Evolutionary conservation across 2,797 vertebrate species (phyloP), one percentile per base, ranked within the genome.

Genomic region (Cheirogaleus major): DNA sequence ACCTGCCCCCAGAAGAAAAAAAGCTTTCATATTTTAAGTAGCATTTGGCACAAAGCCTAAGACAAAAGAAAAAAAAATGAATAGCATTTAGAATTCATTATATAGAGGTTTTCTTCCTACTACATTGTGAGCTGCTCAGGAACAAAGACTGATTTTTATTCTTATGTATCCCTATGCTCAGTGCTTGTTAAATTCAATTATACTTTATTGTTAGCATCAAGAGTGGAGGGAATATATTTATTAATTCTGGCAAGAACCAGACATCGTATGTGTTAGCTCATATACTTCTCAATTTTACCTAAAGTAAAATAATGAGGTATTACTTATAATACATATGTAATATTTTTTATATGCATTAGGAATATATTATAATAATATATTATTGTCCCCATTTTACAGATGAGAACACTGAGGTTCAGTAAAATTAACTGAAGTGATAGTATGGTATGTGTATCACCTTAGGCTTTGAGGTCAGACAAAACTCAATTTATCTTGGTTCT

Each of bases 141-240:
- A 80, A 92, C 48, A 95, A 92, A 81, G 45, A 85, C 50, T 89
- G 57, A 79, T 61, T 93, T 94, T 95, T 83, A 95, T 89, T 87
- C 59, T 87, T 94, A 50, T 95, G 45, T 93, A 80, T 72, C n/a
- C 63, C 70, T 95, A 80, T 93, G 87, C 41, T 95, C 63, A 92
- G 3, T 87, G n/a, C 27, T 91, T 80, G 13, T 95, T 89, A 94
- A 94, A 96, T 72, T 92, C 65, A 95, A 78, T 96, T 97, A 92
- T 63, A 89, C 10, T 79, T 75, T 92, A 93, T 45, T 89, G 38
- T 80, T 95, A 69, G 52, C 73, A 38, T 91, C 80, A 67, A 96
- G 52, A 91, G 48, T 7, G 5, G 81, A 89, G 3, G n/a, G 38
- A 88, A 94, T 35, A 86, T 69, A 93, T 79, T 92, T 91, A 89